These are phyloP conservation scores for Merluccius polli DNA, from an alignment of 2,797 vertebrate species.

Conservation along the genomic window DNA sequence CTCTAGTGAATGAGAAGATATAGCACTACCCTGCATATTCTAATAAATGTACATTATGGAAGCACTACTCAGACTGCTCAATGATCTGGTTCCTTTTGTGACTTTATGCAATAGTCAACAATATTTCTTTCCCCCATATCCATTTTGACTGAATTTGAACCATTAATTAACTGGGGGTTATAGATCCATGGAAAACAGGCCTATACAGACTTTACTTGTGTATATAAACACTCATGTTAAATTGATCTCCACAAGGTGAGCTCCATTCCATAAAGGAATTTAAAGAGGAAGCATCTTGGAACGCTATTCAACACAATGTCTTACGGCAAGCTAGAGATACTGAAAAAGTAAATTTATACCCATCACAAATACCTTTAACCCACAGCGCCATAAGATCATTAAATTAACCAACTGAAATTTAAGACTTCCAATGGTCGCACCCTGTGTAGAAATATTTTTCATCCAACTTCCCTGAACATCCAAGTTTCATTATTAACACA, in stretches of 20 bases:
- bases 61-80: constrained; percentile 46
- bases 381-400: too few relatives aligned
- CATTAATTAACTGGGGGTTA: neutral
- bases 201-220: neutral
- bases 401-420: too few relatives aligned
- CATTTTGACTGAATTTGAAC: neutral
- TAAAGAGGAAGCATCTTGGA: too few relatives aligned
- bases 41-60: constrained; percentile 74
- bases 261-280: neutral
- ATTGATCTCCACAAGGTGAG: neutral
- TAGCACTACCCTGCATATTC: constrained; percentile 75
- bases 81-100: constrained; percentile 37
- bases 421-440: too few relatives aligned
- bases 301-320: too few relatives aligned
- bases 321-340: too few relatives aligned
- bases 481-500: too few relatives aligned
- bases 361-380: too few relatives aligned
- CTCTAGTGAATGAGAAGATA: constrained; percentile 64
- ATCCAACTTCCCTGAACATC: too few relatives aligned
- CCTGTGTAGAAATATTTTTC: too few relatives aligned
- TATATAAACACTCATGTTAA: neutral
- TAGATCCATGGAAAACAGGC: neutral
- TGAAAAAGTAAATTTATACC: too few relatives aligned
- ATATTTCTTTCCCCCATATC: neutral
- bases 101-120: neutral